phyloP scores from a whole-genome alignment of 2,113 vertebrate genomes.

The Petroica traversi region DNA sequence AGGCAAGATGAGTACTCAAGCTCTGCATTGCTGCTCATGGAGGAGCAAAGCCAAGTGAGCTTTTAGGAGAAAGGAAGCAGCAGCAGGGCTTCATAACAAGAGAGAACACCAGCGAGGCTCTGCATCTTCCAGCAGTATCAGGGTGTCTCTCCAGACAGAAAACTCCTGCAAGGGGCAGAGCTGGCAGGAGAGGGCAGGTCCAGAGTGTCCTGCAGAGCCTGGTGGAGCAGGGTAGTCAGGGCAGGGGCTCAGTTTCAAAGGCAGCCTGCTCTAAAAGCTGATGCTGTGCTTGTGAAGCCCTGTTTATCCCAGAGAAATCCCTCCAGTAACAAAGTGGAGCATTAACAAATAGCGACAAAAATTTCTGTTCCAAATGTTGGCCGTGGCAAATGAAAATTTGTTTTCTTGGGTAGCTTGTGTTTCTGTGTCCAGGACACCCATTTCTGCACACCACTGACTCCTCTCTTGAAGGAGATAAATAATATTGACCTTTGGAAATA shows the following conservation, averaged over 20 bases:
- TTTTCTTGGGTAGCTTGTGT: not conserved
- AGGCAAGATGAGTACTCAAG: not conserved
- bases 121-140: not conserved
- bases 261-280: not conserved
- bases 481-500: slow-evolving; percentile 32
- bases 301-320: not conserved
- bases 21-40: fast-evolving
- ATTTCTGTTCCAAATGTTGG: not conserved
- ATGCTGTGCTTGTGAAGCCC: not conserved
- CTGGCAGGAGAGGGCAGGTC: not conserved
- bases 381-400: not conserved
- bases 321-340: not conserved
- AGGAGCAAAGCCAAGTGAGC: not conserved
- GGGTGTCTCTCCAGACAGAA: not conserved
- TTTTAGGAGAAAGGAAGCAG: not conserved
- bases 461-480: not conserved
- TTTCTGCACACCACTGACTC: slow-evolving; percentile 2
- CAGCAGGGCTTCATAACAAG: not conserved
- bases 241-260: not conserved
- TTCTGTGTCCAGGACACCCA: not conserved
- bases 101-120: not conserved
- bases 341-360: not conserved
- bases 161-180: not conserved
- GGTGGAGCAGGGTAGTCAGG: not conserved
- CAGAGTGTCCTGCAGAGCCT: not conserved